A percentile compares a stretch with the other conserved stretches of the same genome.
Evolutionary conservation across 2,113 vertebrate species (phyloP).

Genomic region (Mugil cephalus): DNA sequence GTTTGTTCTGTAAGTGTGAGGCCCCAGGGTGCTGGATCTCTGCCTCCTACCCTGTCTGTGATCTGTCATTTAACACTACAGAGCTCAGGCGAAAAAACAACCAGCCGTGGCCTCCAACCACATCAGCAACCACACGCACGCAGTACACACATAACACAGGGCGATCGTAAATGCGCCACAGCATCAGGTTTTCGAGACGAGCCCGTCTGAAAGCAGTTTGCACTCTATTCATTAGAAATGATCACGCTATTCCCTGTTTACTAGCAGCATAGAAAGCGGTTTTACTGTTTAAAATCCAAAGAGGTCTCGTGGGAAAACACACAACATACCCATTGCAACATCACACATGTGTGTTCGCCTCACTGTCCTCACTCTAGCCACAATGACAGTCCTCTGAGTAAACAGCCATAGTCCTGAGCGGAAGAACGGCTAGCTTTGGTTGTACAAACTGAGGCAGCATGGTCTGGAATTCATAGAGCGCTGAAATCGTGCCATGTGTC

Average conservation of each 20-base stretch:
- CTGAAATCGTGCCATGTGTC: conserved; percentile 62
- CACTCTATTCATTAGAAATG: conserved; percentile 61
- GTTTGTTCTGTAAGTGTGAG: conserved; percentile 83
- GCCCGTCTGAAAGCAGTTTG: conserved; percentile 70
- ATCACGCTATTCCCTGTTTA: conserved; percentile 73
- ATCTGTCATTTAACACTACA: conserved; percentile 83
- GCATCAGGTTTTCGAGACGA: conserved; percentile 40
- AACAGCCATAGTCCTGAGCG: conserved; percentile 76
- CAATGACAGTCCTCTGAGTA: conserved; percentile 79
- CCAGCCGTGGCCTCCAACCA: conserved; percentile 66
- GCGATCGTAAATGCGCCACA: conserved; percentile 44
- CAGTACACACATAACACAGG: conserved; percentile 64
- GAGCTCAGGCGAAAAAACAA: conserved; percentile 71
- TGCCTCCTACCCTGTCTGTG: conserved; percentile 77
- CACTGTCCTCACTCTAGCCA: conserved; percentile 72
- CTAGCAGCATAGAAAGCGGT: conserved; percentile 52
- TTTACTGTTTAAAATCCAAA: conserved; percentile 68
- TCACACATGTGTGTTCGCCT: conserved; percentile 67
- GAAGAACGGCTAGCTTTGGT: conserved; percentile 72
- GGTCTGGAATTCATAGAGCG: conserved; percentile 74
- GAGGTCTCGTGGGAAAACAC: conserved; percentile 67
- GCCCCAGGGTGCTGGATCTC: conserved; percentile 78
- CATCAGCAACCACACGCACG: conserved; percentile 64
- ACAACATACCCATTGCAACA: conserved; percentile 75
- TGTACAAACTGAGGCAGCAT: conserved; percentile 69